phyloP scores from a whole-genome alignment of 2,797 vertebrate genomes.

The Pangasius mekongensis region DNA sequence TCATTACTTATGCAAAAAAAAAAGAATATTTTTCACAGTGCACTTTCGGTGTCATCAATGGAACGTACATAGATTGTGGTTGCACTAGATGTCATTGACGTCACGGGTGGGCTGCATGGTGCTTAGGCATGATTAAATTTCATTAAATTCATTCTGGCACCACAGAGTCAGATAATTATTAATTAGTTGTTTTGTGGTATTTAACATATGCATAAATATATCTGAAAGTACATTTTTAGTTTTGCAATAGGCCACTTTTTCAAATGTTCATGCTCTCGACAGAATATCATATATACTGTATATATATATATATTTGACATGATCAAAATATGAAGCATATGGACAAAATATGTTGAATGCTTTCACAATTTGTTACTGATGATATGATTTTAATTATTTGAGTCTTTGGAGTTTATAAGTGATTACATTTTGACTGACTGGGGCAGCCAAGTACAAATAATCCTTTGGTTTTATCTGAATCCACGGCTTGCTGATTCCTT shows the following conservation, averaged over 20 bases:
- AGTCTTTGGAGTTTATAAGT: neutral
- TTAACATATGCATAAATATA: slow-evolving; percentile 2
- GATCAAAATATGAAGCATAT: neutral
- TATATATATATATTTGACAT: neutral
- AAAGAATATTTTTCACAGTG: neutral
- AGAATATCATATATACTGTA: neutral
- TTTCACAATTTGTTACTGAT: neutral
- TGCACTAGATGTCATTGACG: neutral
- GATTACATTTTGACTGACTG: slow-evolving; percentile 38
- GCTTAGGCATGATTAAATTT: slow-evolving; percentile 18
- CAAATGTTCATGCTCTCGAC: neutral
- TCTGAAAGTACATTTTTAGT: slow-evolving; percentile 14
- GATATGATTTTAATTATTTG: slow-evolving; percentile 4
- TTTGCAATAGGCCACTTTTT: neutral
- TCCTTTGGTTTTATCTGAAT: slow-evolving; percentile 36
- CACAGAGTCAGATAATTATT: slow-evolving; percentile 1
- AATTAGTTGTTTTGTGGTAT: neutral
- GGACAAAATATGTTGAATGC: slow-evolving; percentile 8
- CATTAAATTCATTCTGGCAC: slow-evolving; percentile 9
- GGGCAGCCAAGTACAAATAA: slow-evolving; percentile 31
- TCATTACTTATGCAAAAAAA: slow-evolving; percentile 29
- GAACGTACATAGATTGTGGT: neutral
- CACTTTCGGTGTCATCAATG: slow-evolving; percentile 23
- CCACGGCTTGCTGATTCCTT: slow-evolving; percentile 18
- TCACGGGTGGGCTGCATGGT: neutral